These are phyloP conservation scores for Arrhamphus sclerolepis DNA, from an alignment of 2,797 vertebrate genomes.

Conservation along the genomic window DNA sequence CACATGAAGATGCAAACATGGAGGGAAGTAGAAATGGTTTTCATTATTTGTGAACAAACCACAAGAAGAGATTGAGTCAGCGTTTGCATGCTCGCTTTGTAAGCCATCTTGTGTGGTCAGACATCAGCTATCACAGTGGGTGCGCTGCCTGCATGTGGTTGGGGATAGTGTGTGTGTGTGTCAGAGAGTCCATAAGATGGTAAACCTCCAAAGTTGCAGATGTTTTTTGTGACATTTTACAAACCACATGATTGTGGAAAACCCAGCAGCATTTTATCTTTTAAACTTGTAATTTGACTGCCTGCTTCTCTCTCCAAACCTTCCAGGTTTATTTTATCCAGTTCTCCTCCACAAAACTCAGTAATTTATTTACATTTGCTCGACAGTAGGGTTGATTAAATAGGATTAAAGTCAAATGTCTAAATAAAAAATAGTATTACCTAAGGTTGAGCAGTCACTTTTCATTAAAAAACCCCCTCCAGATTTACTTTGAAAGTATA, in stretches of 20 bases:
- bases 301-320: slow-evolving; percentile 15
- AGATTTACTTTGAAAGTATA: too few species aligned
- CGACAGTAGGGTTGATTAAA: neutral
- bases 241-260: slow-evolving; percentile 52
- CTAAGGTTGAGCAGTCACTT: too few species aligned
- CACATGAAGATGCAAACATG: slow-evolving; percentile 10
- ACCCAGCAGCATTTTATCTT: slow-evolving; percentile 23
- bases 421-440: too few species aligned
- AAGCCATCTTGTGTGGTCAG: slow-evolving; percentile 62
- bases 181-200: slow-evolving; percentile 1
- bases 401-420: too few species aligned
- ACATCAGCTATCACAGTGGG: slow-evolving; percentile 40
- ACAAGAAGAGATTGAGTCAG: slow-evolving; percentile 46
- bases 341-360: neutral
- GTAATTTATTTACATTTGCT: neutral
- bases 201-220: slow-evolving; percentile 30
- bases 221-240: slow-evolving; percentile 52
- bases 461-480: too few species aligned
- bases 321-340: slow-evolving; percentile 1
- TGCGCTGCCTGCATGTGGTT: slow-evolving; percentile 30
- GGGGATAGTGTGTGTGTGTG: slow-evolving; percentile 14
- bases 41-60: slow-evolving; percentile 30
- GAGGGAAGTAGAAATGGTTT: slow-evolving; percentile 21
- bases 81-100: slow-evolving; percentile 20
- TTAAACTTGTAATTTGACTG: slow-evolving; percentile 37